These are phyloP conservation scores for Diogma glabrata DNA, from an alignment of 2,888 invertebrate species.

Conservation along the genomic window DNA sequence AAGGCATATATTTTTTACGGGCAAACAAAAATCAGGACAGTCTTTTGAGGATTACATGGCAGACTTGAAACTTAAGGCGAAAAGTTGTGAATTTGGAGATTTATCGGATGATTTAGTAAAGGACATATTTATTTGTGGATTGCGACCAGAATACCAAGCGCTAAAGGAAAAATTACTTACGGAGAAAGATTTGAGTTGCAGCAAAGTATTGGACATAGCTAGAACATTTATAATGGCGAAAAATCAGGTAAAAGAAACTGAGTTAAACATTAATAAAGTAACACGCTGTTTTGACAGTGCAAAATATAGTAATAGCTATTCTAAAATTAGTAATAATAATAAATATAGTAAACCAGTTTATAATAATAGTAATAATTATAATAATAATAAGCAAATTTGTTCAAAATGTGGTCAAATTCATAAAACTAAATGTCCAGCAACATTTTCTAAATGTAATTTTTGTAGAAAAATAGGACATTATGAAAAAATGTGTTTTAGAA, in stretches of 20 bases:
- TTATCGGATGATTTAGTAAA: not conserved
- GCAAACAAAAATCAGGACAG: not conserved
- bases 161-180: not conserved
- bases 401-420: not conserved
- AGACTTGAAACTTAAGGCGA: not conserved
- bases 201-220: not conserved
- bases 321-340: no score
- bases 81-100: not conserved
- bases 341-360: no score
- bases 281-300: no score
- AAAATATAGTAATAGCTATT: no score
- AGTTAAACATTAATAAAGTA: no score
- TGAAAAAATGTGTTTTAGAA: not conserved
- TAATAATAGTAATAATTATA: no score
- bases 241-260: no score
- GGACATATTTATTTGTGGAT: conserved; percentile 1
- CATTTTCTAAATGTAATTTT: not conserved
- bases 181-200: not conserved
- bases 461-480: not conserved
- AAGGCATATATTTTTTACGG: not conserved
- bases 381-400: no score
- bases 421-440: not conserved
- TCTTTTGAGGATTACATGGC: not conserved
- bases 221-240: no score
- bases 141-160: not conserved